phyloP scores from a whole-genome alignment of 2,797 vertebrate species.

The Muraenolepis orangiensis region DNA sequence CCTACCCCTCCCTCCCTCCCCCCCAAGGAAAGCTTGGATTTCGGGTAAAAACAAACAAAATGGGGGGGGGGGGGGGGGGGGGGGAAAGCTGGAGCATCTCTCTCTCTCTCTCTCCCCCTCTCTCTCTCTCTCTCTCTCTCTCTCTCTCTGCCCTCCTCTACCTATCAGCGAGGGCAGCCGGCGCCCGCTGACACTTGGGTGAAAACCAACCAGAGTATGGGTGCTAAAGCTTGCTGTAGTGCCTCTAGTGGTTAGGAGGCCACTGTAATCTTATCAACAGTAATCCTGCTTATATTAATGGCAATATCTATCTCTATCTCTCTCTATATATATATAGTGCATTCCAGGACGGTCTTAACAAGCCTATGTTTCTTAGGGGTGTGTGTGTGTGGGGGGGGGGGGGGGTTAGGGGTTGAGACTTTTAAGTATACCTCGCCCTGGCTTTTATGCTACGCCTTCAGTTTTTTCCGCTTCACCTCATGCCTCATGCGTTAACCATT shows the following conservation, averaged over 20 bases:
- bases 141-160: slow-evolving; percentile 12
- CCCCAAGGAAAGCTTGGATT: slow-evolving; percentile 38
- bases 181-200: background rate
- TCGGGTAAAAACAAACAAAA: slow-evolving; percentile 3
- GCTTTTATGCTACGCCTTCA: slow-evolving; percentile 63
- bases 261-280: slow-evolving; percentile 78
- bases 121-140: slow-evolving; percentile 28
- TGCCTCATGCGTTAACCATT: slow-evolving; percentile 38
- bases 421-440: slow-evolving; percentile 67
- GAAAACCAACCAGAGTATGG: slow-evolving; percentile 41
- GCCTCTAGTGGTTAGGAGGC: slow-evolving; percentile 71
- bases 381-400: slow-evolving; percentile 29
- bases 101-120: background rate
- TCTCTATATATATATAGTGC: slow-evolving; percentile 77
- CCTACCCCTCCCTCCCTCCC: slow-evolving; percentile 46
- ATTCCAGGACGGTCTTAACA: slow-evolving; percentile 78
- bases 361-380: slow-evolving; percentile 64
- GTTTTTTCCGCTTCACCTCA: slow-evolving; percentile 45
- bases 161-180: background rate
- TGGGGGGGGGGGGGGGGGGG: background rate
- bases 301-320: slow-evolving; percentile 79
- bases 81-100: slow-evolving; percentile 29
- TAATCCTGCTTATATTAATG: slow-evolving; percentile 81
- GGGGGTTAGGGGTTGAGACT: slow-evolving; percentile 19
- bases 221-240: slow-evolving; percentile 57